These are phyloP conservation scores for Chiloscyllium plagiosum DNA, from an alignment of 2,113 vertebrate genomes.

Conservation along the genomic window DNA sequence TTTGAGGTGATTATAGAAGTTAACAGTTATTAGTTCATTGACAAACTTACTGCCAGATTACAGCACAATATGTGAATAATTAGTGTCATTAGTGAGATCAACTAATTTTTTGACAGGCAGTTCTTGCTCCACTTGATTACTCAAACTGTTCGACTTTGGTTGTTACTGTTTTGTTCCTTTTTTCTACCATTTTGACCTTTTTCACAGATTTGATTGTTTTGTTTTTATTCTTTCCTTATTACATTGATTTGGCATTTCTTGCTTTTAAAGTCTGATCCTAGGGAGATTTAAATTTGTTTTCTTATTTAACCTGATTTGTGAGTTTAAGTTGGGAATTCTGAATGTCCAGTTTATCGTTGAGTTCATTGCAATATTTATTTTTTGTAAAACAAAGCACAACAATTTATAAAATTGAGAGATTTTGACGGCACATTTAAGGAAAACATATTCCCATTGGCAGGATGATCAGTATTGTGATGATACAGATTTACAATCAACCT, in stretches of 20 bases:
- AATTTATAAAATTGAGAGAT: neutral
- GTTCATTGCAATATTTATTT: neutral
- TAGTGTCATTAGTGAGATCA: neutral
- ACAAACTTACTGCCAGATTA: slow-evolving; percentile 14
- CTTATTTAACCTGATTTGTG: neutral
- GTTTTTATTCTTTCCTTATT: neutral
- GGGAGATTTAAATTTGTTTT: neutral
- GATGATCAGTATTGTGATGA: neutral
- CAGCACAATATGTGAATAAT: neutral
- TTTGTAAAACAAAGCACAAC: neutral
- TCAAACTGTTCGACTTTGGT: neutral
- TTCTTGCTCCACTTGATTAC: neutral
- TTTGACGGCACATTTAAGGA: neutral
- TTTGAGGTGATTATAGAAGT: slow-evolving; percentile 6
- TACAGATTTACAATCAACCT: neutral
- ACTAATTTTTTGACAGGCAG: neutral
- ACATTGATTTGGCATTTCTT: neutral
- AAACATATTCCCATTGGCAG: neutral
- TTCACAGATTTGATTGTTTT: neutral
- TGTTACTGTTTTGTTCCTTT: neutral
- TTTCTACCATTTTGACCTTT: neutral
- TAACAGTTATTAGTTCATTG: slow-evolving; percentile 17
- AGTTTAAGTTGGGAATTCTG: neutral
- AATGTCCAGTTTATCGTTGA: neutral
- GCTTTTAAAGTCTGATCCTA: neutral